Evolutionary conservation across 2,797 vertebrate genomes (phyloP), one percentile per base, ranked within the genome.

Genomic region (Sebastes dallii): DNA sequence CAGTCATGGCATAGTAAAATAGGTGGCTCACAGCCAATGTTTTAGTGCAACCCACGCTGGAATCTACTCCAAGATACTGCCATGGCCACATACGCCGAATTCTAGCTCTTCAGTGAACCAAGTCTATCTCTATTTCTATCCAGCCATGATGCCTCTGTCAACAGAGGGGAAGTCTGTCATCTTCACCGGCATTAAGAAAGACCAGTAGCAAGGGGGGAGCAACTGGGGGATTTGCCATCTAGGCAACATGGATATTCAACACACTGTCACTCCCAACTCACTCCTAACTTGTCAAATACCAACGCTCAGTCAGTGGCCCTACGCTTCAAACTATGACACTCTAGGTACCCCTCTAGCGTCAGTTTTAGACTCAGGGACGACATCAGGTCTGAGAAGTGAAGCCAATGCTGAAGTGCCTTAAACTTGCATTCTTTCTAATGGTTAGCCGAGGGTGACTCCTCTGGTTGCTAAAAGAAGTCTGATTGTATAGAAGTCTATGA

Each of bases 21-120:
- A 16, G 42, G 74, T 78, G 86, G 87, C 79, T 65, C 72, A 0
- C n/a, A 29, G 70, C 84, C 89, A 89, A 8, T n/a, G 68, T 77
- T 82, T 74, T 67, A 52, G 50, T 1, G 4, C 8, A 16, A 66
- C 64, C 71, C 71, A 29, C 18, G 2, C 66, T 66, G 14, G 36
- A 81, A 81, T 73, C 54, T 18, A 55, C 72, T 72, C 80, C 61
- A 32, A 85, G 65, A 73, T 50, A 32, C 55, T 11, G 72, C 27
- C 74, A 13, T 0, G 32, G 60, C 50, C 67, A 13, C 82, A 81
- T 81, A 24, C 60, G 5, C 70, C 4, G 68, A 25, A 83, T 87
- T 77, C 61, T 84, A 11, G 62, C 72, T 80, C 4, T 11, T 30
- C 77, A 72, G 29, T 77, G 82, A 89, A 82, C 82, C 59, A 1